These are phyloP conservation scores for Tachina grossa DNA, from an alignment of 2,888 invertebrate genomes.

Conservation along the genomic window DNA sequence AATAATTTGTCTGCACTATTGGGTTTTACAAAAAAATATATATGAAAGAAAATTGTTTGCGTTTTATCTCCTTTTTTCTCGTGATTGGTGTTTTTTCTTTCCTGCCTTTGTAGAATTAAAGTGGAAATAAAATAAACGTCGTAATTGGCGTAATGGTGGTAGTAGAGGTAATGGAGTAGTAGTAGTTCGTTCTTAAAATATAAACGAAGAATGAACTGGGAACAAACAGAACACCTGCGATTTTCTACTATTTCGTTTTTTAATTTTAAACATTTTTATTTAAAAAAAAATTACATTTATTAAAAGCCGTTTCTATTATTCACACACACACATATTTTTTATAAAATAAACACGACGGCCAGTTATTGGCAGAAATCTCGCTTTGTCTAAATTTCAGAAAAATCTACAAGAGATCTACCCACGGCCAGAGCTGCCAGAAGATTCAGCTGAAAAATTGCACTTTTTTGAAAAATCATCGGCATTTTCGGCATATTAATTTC, in stretches of 20 bases:
- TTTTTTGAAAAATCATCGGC: no score
- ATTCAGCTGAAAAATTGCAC: no score
- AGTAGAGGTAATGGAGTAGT: constrained; percentile 57
- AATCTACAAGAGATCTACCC: constrained; percentile 63
- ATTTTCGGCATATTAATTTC: no score
- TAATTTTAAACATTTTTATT: constrained; percentile 60
- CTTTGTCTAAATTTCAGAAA: constrained; percentile 67
- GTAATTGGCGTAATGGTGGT: constrained; percentile 56
- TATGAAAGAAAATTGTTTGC: constrained; percentile 36
- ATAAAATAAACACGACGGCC: constrained; percentile 45
- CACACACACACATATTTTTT: constrained; percentile 34
- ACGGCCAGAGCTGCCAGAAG: no score
- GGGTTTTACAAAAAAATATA: constrained; percentile 28
- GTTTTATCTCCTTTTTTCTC: constrained; percentile 55
- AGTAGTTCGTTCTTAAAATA: constrained; percentile 62
- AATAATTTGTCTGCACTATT: constrained; percentile 45
- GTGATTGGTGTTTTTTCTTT: constrained; percentile 64
- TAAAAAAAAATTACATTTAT: not conserved
- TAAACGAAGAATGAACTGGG: constrained; percentile 50
- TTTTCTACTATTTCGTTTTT: constrained; percentile 54
- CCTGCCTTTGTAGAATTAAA: constrained; percentile 62
- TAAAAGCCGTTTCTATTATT: constrained; percentile 20
- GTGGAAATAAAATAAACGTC: constrained; percentile 61
- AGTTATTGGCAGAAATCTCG: constrained; percentile 50
- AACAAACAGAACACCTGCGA: constrained; percentile 61